Percentiles rank a stretch among this genome's conserved stretches.
phyloP scores from a whole-genome alignment of 2,113 vertebrate species.

The Todiramphus saurophagus region DNA sequence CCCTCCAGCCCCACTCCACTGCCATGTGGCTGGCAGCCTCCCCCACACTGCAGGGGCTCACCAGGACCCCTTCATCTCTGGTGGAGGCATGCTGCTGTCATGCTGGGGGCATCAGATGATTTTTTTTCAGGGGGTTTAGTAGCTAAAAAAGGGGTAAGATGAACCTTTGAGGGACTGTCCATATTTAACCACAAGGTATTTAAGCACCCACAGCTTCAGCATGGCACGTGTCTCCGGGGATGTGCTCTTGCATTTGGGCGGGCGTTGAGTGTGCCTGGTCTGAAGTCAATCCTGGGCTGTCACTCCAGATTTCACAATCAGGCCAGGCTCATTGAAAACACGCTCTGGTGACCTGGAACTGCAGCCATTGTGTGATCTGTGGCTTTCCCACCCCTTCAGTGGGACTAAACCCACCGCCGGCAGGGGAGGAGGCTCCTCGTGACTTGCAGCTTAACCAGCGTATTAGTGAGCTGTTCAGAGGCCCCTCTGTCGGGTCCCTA shows the following conservation, averaged over 20 bases:
- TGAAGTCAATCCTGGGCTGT: neutral
- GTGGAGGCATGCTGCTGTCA: rapidly evolving
- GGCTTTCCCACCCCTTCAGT: neutral
- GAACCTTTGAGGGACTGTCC: neutral
- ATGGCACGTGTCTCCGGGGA: rapidly evolving
- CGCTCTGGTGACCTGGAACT: neutral
- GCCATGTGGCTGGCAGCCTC: neutral
- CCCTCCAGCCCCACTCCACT: neutral
- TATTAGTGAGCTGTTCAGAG: neutral
- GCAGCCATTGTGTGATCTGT: neutral
- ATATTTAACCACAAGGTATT: rapidly evolving
- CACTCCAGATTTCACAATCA: neutral
- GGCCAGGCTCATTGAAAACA: neutral
- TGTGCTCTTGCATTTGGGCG: neutral
- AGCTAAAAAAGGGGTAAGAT: neutral
- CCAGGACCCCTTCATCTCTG: neutral
- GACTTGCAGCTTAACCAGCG: neutral
- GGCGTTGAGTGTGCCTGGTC: neutral
- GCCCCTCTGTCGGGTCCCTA: neutral
- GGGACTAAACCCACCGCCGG: neutral
- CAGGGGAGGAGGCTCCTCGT: neutral
- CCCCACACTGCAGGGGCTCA: neutral
- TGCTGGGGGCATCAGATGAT: neutral
- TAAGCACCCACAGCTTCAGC: neutral
- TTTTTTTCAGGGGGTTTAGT: neutral